A percentile compares a stretch with the other conserved stretches of the same genome.
These are phyloP conservation scores for Neoarius graeffei DNA, from an alignment of 2,113 vertebrate species.

Conservation along the genomic window DNA sequence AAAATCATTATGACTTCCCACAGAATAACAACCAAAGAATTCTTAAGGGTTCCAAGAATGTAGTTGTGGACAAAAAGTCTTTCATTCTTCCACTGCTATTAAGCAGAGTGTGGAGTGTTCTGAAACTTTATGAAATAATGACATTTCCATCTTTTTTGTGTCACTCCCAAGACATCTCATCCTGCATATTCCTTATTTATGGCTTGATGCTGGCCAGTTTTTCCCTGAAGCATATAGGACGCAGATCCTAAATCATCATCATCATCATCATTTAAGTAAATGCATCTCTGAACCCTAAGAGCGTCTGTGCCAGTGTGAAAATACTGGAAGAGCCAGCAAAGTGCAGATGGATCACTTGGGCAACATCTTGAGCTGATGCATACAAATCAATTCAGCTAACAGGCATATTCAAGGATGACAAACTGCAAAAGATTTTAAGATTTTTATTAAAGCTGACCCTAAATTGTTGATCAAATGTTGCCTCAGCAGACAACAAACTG, in stretches of 20 bases:
- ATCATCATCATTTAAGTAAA: constrained; percentile 14
- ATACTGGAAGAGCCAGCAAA: neutral
- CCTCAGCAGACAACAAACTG: neutral
- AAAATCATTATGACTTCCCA: neutral
- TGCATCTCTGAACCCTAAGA: neutral
- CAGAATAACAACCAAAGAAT: neutral
- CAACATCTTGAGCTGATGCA: constrained; percentile 17
- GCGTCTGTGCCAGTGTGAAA: constrained; percentile 5
- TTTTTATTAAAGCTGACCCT: constrained; percentile 14
- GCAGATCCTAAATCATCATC: constrained; percentile 9
- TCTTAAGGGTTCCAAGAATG: neutral
- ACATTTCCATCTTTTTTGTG: neutral
- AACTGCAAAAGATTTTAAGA: neutral
- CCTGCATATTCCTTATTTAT: neutral
- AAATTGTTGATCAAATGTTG: neutral
- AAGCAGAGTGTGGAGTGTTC: neutral
- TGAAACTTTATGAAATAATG: neutral
- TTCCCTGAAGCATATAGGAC: neutral
- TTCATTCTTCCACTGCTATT: neutral
- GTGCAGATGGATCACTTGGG: constrained; percentile 19
- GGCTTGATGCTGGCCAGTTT: neutral
- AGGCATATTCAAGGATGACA: constrained; percentile 11
- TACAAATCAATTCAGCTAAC: constrained; percentile 21
- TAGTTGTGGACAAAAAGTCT: neutral
- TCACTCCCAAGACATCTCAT: neutral